Conservation (phyloP, 2,888 invertebrate species). For the Stenolophus ochropezus region DNA sequence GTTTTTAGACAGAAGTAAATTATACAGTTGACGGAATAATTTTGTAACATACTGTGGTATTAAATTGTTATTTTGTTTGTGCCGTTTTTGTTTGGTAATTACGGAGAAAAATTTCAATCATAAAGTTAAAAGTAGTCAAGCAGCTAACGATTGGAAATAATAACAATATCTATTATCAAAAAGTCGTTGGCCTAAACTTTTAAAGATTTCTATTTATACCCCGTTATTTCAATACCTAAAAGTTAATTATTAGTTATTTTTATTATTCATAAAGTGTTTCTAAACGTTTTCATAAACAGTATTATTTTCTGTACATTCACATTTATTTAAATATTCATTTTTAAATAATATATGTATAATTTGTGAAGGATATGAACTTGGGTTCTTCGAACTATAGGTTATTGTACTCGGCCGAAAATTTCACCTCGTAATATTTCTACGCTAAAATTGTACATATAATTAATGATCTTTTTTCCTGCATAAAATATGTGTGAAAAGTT, state of each 20-base stretch:
- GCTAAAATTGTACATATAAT: too few species aligned
- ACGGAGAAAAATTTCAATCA: background rate
- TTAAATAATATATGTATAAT: background rate
- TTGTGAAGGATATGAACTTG: background rate
- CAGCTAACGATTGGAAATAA: slow-evolving; percentile 1
- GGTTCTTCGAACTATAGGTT: background rate
- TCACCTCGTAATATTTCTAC: too few species aligned
- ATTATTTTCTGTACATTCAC: background rate
- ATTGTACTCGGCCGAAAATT: background rate
- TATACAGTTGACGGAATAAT: background rate
- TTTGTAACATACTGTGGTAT: slow-evolving; percentile 3
- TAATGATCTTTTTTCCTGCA: too few species aligned
- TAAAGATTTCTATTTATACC: background rate
- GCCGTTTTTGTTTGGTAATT: slow-evolving; percentile 7
- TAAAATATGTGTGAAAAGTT: too few species aligned
- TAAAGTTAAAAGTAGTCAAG: background rate
- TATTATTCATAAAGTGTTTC: background rate
- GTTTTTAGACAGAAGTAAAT: slow-evolving; percentile 10
- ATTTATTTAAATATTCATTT: background rate
- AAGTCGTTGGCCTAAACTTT: background rate
- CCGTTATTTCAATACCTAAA: background rate
- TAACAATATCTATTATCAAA: background rate
- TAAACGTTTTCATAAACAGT: background rate
- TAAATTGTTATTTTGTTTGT: background rate
- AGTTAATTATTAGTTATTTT: background rate